Percentiles rank a stretch among this genome's conserved stretches.
These are phyloP conservation scores for Spheniscus mendiculus DNA, from an alignment of 2,113 vertebrate species.

Conservation along the genomic window DNA sequence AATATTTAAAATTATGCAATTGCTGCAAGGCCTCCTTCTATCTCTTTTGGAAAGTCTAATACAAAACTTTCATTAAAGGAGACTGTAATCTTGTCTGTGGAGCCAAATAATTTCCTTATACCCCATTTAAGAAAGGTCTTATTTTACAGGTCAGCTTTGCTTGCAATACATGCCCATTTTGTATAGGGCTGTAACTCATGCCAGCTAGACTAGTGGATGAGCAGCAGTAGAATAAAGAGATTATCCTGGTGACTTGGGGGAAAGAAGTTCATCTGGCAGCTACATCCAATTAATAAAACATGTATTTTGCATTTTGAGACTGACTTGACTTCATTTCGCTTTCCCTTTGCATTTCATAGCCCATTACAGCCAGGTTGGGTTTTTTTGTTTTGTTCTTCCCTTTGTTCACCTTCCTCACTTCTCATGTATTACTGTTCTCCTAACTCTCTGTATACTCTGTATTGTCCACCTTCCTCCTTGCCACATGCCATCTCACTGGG, in stretches of 20 bases:
- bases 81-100: background rate
- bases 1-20: slow-evolving; percentile 65
- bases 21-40: slow-evolving; percentile 47
- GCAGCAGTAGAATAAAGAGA: background rate
- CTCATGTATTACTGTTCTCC: background rate
- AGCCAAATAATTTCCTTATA: background rate
- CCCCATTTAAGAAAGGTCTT: background rate
- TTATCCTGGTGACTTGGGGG: background rate
- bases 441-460: background rate
- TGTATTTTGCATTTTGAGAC: background rate
- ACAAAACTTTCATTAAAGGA: slow-evolving; percentile 46
- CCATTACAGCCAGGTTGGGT: background rate
- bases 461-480: background rate
- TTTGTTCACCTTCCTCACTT: background rate
- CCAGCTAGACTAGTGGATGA: background rate
- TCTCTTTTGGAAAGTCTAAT: slow-evolving; percentile 24
- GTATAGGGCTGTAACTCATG: background rate
- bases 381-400: background rate
- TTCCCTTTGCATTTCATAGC: background rate
- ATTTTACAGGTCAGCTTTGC: background rate
- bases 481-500: background rate
- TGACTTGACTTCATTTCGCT: background rate
- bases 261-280: background rate
- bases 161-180: background rate
- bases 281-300: background rate